Conservation (phyloP, 2,888 invertebrate genomes). For the Andrena haemorrhoa region DNA sequence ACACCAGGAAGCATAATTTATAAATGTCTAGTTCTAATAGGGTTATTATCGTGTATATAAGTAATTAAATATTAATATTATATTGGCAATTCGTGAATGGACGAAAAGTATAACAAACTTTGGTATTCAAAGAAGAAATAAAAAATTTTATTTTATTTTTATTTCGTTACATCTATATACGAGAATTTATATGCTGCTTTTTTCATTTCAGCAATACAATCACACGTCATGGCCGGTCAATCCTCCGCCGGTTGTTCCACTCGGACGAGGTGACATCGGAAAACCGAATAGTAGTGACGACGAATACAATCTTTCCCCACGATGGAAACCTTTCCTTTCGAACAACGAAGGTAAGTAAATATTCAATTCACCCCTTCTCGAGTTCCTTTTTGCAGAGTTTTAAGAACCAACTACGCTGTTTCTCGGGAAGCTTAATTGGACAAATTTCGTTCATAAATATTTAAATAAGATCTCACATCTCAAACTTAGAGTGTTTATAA, state of each 20-base stretch:
- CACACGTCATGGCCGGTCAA: slow-evolving; percentile 48
- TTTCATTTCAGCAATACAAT: slow-evolving; percentile 64
- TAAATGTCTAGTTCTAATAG: background rate
- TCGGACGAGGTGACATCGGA: slow-evolving; percentile 72
- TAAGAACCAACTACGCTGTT: background rate
- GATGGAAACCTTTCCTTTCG: slow-evolving; percentile 53
- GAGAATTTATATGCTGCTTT: background rate
- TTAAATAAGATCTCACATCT: background rate
- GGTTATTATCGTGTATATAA: background rate
- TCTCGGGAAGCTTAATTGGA: background rate
- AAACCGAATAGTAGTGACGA: slow-evolving; percentile 62
- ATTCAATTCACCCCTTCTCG: too few species aligned
- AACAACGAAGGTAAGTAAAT: slow-evolving; percentile 58
- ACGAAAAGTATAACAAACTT: too few species aligned
- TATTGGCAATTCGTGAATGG: background rate
- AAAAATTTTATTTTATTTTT: slow-evolving; percentile 2
- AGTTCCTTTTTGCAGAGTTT: background rate
- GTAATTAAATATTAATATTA: background rate
- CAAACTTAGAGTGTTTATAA: background rate
- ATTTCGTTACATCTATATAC: background rate
- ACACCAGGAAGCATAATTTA: too few species aligned
- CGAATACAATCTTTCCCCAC: slow-evolving; percentile 39
- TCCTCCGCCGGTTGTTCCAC: slow-evolving; percentile 66
- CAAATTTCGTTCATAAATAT: too few species aligned
- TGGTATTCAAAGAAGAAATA: too few species aligned